phyloP scores from a whole-genome alignment of 2,797 vertebrate genomes.

The Remorina albescens region DNA sequence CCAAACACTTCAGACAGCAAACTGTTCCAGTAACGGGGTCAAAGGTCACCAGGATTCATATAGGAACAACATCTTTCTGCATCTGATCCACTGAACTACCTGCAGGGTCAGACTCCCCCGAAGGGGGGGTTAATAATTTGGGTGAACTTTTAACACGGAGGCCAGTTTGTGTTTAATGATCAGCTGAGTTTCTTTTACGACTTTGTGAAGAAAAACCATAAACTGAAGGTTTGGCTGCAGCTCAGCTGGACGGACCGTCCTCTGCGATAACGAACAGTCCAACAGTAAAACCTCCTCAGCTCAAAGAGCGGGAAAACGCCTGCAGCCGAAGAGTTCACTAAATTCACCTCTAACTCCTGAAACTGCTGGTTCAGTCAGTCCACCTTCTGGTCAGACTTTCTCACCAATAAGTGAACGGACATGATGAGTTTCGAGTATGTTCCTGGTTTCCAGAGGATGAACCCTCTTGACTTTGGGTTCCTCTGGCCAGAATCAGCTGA shows the following conservation, averaged over 20 bases:
- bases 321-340: not conserved
- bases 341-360: not conserved
- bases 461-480: not conserved
- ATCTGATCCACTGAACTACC: not conserved
- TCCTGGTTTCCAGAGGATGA: not conserved
- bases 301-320: not conserved
- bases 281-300: not conserved
- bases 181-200: slow-evolving; percentile 10
- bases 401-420: not conserved
- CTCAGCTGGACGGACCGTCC: not conserved
- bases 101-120: not conserved
- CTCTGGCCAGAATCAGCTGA: no score
- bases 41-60: not conserved
- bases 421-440: not conserved
- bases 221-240: not conserved
- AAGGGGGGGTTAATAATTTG: not conserved
- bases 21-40: not conserved
- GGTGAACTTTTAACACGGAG: slow-evolving; percentile 12
- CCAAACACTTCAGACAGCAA: not conserved
- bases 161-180: slow-evolving; percentile 10
- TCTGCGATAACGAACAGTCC: not conserved
- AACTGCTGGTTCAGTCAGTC: not conserved
- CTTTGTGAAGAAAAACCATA: not conserved
- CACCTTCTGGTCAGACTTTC: no score
- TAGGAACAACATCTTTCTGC: not conserved